Conservation (phyloP, 2,888 invertebrate species). For the Cryptus viduatorius region DNA sequence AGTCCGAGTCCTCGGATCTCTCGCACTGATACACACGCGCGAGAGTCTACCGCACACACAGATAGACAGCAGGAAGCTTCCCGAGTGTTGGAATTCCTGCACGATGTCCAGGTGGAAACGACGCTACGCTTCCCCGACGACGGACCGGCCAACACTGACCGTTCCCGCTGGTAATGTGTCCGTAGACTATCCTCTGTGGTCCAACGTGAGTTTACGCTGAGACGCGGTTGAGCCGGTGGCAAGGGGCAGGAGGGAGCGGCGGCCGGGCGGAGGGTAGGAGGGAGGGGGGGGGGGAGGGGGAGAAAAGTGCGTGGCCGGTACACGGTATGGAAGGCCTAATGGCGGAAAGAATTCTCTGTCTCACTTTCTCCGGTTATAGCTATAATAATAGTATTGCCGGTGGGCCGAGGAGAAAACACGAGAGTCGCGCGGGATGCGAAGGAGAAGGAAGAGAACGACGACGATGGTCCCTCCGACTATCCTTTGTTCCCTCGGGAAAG, state of each 20-base stretch:
- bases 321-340: constrained; percentile 53
- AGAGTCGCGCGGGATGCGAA: constrained; percentile 8
- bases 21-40: neutral
- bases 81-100: constrained; percentile 15
- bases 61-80: neutral
- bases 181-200: constrained; percentile 38
- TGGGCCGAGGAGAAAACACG: constrained; percentile 45
- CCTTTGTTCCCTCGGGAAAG: constrained; percentile 64
- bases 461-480: constrained; percentile 36
- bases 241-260: constrained; percentile 3
- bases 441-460: constrained; percentile 11
- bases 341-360: constrained; percentile 52
- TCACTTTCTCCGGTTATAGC: constrained; percentile 25
- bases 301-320: constrained; percentile 60
- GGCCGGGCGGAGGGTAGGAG: neutral
- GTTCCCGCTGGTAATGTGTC: constrained; percentile 32
- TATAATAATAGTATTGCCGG: constrained; percentile 25
- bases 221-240: constrained; percentile 19
- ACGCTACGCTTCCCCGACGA: constrained; percentile 50
- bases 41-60: neutral
- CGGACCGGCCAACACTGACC: constrained; percentile 57
- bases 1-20: neutral
- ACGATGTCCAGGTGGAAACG: constrained; percentile 34
- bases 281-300: neutral
- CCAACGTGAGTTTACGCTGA: constrained; percentile 31